These are phyloP conservation scores for Callosobruchus maculatus DNA, from an alignment of 2,888 invertebrate species.

Conservation along the genomic window DNA sequence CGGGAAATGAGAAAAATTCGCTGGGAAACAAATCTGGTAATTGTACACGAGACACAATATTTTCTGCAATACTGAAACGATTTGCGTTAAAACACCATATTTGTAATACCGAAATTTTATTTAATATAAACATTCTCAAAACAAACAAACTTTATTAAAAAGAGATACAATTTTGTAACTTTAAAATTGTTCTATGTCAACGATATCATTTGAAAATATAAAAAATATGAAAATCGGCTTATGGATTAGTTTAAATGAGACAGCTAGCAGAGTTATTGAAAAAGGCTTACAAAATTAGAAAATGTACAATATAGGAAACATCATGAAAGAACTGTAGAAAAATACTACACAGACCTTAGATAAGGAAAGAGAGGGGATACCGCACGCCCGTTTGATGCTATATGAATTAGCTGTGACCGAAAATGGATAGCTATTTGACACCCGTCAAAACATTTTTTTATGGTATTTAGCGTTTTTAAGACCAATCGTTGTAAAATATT, in stretches of 20 bases:
- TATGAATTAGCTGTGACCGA: too few species aligned
- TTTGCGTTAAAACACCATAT: conserved; percentile 8
- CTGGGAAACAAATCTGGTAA: too few species aligned
- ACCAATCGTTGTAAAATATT: too few species aligned
- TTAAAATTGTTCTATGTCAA: conserved; percentile 2
- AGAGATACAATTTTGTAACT: conserved; percentile 10
- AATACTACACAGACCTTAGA: neutral
- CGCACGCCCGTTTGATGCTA: too few species aligned
- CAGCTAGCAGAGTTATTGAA: neutral
- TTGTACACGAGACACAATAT: too few species aligned
- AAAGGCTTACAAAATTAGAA: neutral
- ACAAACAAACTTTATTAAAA: conserved; percentile 18
- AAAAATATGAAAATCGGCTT: neutral
- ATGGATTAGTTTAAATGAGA: neutral
- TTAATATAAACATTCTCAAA: conserved; percentile 19
- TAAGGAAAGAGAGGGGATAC: too few species aligned
- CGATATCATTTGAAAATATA: neutral
- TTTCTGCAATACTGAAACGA: too few species aligned
- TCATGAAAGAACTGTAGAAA: neutral
- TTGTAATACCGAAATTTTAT: conserved; percentile 18
- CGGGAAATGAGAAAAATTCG: too few species aligned
- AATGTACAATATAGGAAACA: neutral
- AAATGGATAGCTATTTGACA: too few species aligned
- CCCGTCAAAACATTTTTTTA: too few species aligned
- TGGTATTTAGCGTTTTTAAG: too few species aligned